Base-by-base conservation (phyloP, 2,888 invertebrate genomes). In the Resseliella maxima region DNA sequence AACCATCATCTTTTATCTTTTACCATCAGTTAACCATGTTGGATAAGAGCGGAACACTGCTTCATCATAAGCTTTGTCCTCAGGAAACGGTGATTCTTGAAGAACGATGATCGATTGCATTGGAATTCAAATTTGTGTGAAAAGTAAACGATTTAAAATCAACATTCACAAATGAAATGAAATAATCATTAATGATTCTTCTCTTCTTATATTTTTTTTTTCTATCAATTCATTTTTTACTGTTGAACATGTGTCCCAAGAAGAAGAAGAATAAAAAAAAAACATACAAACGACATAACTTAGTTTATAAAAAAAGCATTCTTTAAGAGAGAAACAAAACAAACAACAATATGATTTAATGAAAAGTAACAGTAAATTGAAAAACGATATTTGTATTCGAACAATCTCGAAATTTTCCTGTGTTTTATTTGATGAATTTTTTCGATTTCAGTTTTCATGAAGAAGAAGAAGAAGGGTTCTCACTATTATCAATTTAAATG, bases 1-100 rank as follows among this genome's bases (percentile, higher is more conserved):
- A 54, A 10, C 5, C 12, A 45, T 21, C 50, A 50, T 15, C 18
- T 50, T 64, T 64, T 12, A 41, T 15, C 8, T 35, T 36, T 36
- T 36, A 8, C 36, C n/a, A 1, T 92, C 92, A 97, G 97, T 92
- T 97, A 88, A 96, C 97, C 88, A 93, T 94, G 88, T 93, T 96
- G 91, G 95, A 97, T 91, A 92, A 92, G 85, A 93, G 92, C 89
- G 94, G 94, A 91, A 96, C 97, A 87, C 92, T 99, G 88, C 93
- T 94, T 90, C 94, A 95, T 88, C 92, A 98, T 88, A 97, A 97
- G 91, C 93, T 98, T 89, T 97, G 94, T 92, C 96, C 97, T 86
- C 98, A 98, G 93, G 98, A 98, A 93, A 98, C 98, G 88, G 94
- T 98, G 89, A 97, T 96, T 92, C 92, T 98, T 89, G 98, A 98